Base-by-base conservation (phyloP, 2,113 vertebrate species). In the Plestiodon gilberti region DNA sequence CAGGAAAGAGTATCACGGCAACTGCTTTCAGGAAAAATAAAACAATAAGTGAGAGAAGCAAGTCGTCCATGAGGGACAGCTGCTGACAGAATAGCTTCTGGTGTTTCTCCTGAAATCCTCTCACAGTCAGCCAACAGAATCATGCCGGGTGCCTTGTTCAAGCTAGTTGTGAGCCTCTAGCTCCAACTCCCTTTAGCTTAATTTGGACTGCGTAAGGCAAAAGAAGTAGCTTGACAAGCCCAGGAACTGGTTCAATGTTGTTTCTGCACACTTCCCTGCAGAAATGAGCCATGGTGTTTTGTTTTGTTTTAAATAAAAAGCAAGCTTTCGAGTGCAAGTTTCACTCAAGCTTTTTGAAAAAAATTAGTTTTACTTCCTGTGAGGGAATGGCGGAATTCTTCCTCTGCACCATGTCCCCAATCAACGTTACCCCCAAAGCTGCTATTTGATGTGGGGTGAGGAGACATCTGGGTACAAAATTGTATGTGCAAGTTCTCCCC, bases 21-120 rank as follows among this genome's bases (percentile, higher is more conserved):
- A 40, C 0, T n/a, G 28, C 48, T 83, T 33, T 52, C 17, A 33
- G 52, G 86, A 62, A 22, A 57, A 15, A 1, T 2, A 33, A 40
- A 2, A 25, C n/a, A 23, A 25, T 11, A 0, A 0, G 17, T 17
- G 11, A 75, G 20, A 86, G 64, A 9, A 82, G 40, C 55, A 78
- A 91, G 82, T 61, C 15, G 40, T 57, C 33, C 38, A 20, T 52
- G 64, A 90, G 55, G n/a, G 74, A 43, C 40, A 59, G 74, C 30
- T 8, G 59, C 0, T 6, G 79, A 61, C 0, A 88, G 52, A 48
- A 73, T 28, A 52, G 35, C 3, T 87, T 52, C 76, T 59, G 38
- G 30, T 20, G 65, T 69, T 84, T 0, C 0, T 71, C 52, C 76
- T 83, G 25, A 43, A 84, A 1, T 61, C 38, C 0, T 59, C 8